Base-by-base conservation (phyloP, 92 coral and sea anemone species). In the Epizoanthus scotinus region DNA sequence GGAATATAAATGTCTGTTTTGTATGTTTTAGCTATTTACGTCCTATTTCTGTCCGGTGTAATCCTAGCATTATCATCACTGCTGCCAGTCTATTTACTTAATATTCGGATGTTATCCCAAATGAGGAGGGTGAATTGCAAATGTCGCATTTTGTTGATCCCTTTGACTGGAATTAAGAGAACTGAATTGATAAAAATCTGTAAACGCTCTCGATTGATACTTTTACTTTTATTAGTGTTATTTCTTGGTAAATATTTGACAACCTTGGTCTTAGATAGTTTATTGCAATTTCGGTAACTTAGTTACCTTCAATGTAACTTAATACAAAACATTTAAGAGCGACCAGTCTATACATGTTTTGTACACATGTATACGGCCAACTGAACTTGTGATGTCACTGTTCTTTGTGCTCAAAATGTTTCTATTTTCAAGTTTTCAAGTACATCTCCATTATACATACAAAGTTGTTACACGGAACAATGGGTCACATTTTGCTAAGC, bases 161-260 rank as follows among this genome's bases (percentile, higher is more conserved):
- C 44, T 75, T 59, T 13, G 31, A 38, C 50, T 57, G 20, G 44
- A 68, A 34, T 42, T 67, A 42, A 67, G 73, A 67, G 54, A 42
- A 67, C 20, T 6, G 79, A 73, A 36, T 40, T 31, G 79, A 73
- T 55, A 55, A 59, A 75, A 58, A 59, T 59, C 56, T 74, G 67
- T 59, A 57, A 74, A 74, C 67, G 80, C 24, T 31, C 67, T 75
- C 55, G 50, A 75, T 75, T 75, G 81, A 54, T 75, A 75, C 69
- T 75, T 59, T 75, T 75, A 31, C 21, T 74, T 75, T 75, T 75
- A 75, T 75, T 38, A 75, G 81, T 58, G 81, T 75, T 75, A 59
- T 75, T 34, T 59, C 56, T 75, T 14, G 52, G 56, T 22, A 75
- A 75, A 75, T 75, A 75, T 75, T 75, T 75, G 52, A 53, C 31